A percentile compares a stretch with the other conserved stretches of the same genome.
These are phyloP conservation scores for Caradrina clavipalpis DNA, from an alignment of 2,888 invertebrate genomes.

Conservation along the genomic window DNA sequence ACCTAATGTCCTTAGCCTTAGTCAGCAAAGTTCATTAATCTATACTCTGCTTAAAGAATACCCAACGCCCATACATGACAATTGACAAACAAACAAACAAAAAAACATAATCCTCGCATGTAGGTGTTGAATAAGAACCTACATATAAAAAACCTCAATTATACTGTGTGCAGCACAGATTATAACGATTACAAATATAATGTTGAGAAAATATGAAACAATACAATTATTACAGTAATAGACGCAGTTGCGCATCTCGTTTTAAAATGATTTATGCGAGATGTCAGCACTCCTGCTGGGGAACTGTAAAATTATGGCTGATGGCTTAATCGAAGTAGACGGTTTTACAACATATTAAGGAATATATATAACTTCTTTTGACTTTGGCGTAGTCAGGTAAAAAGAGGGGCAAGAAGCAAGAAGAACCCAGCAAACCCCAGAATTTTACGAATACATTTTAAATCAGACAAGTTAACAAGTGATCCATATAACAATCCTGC, in stretches of 20 bases:
- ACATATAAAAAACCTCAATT: slow-evolving; percentile 46
- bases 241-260: slow-evolving; percentile 18
- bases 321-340: slow-evolving; percentile 31
- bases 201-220: slow-evolving; percentile 48
- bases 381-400: neutral
- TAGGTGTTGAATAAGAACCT: slow-evolving; percentile 61
- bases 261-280: slow-evolving; percentile 31
- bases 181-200: slow-evolving; percentile 38
- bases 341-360: slow-evolving; percentile 25
- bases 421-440: neutral
- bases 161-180: slow-evolving; percentile 35
- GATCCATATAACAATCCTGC: neutral
- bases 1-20: slow-evolving; percentile 9
- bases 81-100: slow-evolving; percentile 41
- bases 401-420: neutral
- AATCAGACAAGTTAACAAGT: neutral
- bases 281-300: slow-evolving; percentile 16
- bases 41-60: slow-evolving; percentile 39
- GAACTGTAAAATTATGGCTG: slow-evolving; percentile 31
- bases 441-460: neutral
- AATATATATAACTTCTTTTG: no score
- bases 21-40: slow-evolving; percentile 60
- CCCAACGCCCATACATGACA: slow-evolving; percentile 59
- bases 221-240: slow-evolving; percentile 37
- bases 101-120: slow-evolving; percentile 60